Evolutionary conservation across 1,140 invertebrate genomes (phyloP).

Genomic region (Bombyx mandarina): DNA sequence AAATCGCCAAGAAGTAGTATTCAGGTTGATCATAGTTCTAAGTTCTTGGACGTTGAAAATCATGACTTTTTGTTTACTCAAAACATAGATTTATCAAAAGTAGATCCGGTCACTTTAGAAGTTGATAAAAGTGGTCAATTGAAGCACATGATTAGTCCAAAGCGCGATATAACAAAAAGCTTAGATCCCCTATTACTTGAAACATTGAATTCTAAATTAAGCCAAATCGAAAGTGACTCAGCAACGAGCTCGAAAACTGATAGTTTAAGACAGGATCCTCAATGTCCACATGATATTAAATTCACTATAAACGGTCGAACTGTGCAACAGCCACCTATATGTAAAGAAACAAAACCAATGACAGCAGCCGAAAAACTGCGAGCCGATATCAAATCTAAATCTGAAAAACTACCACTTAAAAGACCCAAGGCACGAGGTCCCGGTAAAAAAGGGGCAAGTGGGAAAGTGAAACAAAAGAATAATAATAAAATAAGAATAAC

Average conservation of each 20-base stretch:
- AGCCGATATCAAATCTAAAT: slow-evolving; percentile 69
- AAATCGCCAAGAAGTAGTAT: slow-evolving; percentile 71
- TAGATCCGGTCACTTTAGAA: slow-evolving; percentile 78
- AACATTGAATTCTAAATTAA: slow-evolving; percentile 78
- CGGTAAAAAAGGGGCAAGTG: slow-evolving; percentile 69
- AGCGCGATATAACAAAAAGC: slow-evolving; percentile 76
- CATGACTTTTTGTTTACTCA: slow-evolving; percentile 78
- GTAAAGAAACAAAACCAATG: slow-evolving; percentile 55
- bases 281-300: slow-evolving; percentile 71
- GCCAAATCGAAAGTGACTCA: slow-evolving; percentile 80
- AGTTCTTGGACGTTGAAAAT: slow-evolving; percentile 64
- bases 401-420: slow-evolving; percentile 70
- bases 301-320: slow-evolving; percentile 60
- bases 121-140: slow-evolving; percentile 75
- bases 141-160: slow-evolving; percentile 75
- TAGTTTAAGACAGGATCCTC: slow-evolving; percentile 74
- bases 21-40: slow-evolving; percentile 58
- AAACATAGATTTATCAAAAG: slow-evolving; percentile 79
- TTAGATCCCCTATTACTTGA: slow-evolving; percentile 77
- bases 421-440: slow-evolving; percentile 69
- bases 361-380: slow-evolving; percentile 65
- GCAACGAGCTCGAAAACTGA: slow-evolving; percentile 79
- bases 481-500: slow-evolving; percentile 80
- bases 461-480: slow-evolving; percentile 67
- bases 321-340: slow-evolving; percentile 50